These are phyloP conservation scores for Albula glossodonta DNA, from an alignment of 2,113 vertebrate genomes.

Conservation along the genomic window DNA sequence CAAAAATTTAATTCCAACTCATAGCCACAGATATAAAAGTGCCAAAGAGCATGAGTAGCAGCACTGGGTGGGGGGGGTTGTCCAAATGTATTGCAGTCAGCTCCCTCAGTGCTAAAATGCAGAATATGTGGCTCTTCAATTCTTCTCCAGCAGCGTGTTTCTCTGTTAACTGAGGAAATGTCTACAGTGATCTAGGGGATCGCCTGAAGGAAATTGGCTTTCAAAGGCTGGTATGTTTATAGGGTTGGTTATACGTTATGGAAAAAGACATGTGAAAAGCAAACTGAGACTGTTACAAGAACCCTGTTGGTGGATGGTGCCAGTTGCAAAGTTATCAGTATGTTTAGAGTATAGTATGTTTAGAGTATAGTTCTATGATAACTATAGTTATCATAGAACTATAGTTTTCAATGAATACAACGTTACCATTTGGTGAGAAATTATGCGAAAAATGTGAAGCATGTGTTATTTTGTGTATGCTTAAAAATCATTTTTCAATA, in stretches of 20 bases:
- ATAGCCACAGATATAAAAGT: not conserved
- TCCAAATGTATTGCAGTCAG: not conserved
- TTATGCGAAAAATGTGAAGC: not conserved
- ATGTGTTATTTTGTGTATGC: not conserved
- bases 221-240: not conserved
- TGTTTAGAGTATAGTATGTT: no score
- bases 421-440: not conserved
- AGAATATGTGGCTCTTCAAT: not conserved
- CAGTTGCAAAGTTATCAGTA: not conserved
- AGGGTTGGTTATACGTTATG: not conserved
- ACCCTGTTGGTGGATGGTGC: not conserved
- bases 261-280: not conserved
- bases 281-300: not conserved
- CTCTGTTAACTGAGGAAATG: not conserved
- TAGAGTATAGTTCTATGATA: no score
- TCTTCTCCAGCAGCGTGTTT: not conserved
- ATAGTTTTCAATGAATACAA: not conserved
- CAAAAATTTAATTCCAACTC: constrained; percentile 1
- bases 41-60: not conserved
- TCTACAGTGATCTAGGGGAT: not conserved
- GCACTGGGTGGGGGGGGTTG: no score
- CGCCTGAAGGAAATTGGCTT: not conserved
- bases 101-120: not conserved
- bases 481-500: not conserved
- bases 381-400: not conserved